Evolutionary conservation across 1,140 invertebrate species (phyloP).

Genomic region (Venustaconcha ellipsiformis): DNA sequence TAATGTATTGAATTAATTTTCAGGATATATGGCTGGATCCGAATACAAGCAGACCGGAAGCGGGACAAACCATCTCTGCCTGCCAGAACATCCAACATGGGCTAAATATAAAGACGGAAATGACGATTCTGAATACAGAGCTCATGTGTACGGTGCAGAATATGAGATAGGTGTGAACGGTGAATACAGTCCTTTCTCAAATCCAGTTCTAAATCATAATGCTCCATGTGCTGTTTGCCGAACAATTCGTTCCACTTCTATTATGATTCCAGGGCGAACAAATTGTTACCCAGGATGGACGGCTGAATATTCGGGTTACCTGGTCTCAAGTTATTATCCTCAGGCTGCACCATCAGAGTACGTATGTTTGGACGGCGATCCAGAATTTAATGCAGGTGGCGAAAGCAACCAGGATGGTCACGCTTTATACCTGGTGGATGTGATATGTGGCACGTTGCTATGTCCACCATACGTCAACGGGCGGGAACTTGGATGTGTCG

Average conservation of each 20-base stretch:
- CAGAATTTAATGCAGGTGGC: constrained; percentile 20
- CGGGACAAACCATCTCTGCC: too few relatives aligned
- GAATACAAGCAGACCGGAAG: too few relatives aligned
- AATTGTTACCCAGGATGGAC: constrained; percentile 33
- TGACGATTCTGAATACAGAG: too few relatives aligned
- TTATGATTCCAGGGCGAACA: constrained; percentile 36
- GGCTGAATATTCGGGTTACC: constrained; percentile 34
- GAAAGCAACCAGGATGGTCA: constrained; percentile 13
- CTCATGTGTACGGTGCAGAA: too few relatives aligned
- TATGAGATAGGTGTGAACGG: too few relatives aligned
- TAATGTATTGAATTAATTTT: too few relatives aligned
- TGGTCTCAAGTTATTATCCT: constrained; percentile 20
- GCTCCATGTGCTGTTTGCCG: constrained; percentile 36
- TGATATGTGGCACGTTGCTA: constrained; percentile 28
- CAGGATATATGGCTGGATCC: too few relatives aligned
- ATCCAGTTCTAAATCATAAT: constrained; percentile 4
- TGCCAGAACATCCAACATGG: too few relatives aligned
- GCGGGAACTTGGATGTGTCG: constrained; percentile 41
- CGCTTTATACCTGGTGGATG: constrained; percentile 35
- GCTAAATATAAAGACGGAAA: too few relatives aligned
- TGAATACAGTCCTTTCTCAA: too few relatives aligned
- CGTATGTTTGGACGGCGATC: constrained; percentile 35
- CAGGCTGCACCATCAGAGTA: constrained; percentile 17
- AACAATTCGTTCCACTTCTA: neutral
- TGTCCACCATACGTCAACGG: constrained; percentile 41